These are phyloP conservation scores for Plutella xylostella DNA, from an alignment of 2,888 invertebrate species.

Conservation along the genomic window DNA sequence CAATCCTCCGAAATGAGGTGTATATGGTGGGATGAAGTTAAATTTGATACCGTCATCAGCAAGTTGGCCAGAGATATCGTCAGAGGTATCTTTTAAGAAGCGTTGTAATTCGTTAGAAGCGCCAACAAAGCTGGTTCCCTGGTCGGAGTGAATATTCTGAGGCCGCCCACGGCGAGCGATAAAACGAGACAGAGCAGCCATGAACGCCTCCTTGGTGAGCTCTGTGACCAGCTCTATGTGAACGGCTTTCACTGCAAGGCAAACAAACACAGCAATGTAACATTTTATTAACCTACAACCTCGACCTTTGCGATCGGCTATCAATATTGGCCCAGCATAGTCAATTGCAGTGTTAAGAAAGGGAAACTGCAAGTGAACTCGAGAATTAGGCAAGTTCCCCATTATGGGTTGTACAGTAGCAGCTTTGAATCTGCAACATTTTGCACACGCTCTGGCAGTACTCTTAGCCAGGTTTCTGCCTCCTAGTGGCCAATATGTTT, in stretches of 20 bases:
- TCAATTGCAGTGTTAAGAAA: constrained; percentile 9
- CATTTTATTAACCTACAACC: constrained; percentile 8
- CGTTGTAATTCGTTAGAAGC: constrained; percentile 4
- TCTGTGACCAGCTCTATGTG: constrained; percentile 10
- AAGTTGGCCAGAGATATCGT: constrained; percentile 18
- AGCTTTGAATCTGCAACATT: background rate
- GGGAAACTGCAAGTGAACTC: constrained; percentile 4
- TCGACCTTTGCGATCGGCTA: constrained; percentile 8
- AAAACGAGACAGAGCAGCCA: constrained; percentile 8
- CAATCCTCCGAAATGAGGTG: constrained; percentile 22
- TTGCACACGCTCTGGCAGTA: background rate
- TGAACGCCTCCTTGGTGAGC: constrained; percentile 4
- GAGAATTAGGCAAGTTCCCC: background rate
- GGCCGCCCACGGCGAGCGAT: constrained; percentile 16
- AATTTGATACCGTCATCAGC: constrained; percentile 20
- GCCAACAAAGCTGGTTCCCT: too few species aligned
- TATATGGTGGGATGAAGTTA: constrained; percentile 19
- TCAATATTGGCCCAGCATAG: constrained; percentile 10
- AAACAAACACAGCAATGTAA: constrained; percentile 8
- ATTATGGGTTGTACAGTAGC: background rate
- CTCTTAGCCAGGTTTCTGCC: background rate
- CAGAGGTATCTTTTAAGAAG: background rate
- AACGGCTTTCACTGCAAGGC: constrained; percentile 10
- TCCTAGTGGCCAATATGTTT: background rate
- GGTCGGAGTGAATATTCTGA: constrained; percentile 14